phyloP scores from a whole-genome alignment of 2,797 vertebrate genomes.

The Sebastes oblongus region DNA sequence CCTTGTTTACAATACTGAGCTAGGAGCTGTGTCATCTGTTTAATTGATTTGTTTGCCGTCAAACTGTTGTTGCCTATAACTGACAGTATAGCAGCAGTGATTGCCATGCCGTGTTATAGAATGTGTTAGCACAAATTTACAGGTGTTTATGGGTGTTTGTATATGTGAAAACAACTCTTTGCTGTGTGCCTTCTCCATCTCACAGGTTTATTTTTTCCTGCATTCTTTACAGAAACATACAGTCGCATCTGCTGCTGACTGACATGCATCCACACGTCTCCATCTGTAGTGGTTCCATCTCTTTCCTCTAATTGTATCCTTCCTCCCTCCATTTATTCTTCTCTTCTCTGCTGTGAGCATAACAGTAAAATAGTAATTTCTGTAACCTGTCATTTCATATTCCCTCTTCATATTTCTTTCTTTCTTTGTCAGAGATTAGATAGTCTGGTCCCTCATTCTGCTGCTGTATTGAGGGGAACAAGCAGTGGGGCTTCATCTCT shows the following conservation, averaged over 20 bases:
- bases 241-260: constrained; percentile 34
- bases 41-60: constrained; percentile 21
- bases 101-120: not conserved
- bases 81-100: not conserved
- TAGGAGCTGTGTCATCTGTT: constrained; percentile 17
- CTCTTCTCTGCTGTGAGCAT: not conserved
- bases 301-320: not conserved
- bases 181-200: constrained; percentile 8
- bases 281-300: constrained; percentile 8
- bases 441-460: constrained; percentile 28
- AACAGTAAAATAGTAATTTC: constrained; percentile 13
- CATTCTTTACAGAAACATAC: not conserved
- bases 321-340: not conserved
- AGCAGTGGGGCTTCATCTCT: constrained; percentile 39
- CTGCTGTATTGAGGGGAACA: constrained; percentile 40
- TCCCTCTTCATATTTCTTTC: not conserved
- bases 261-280: constrained; percentile 13
- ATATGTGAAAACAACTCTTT: constrained; percentile 25
- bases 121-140: constrained; percentile 19
- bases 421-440: constrained; percentile 32
- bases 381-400: not conserved
- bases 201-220: constrained; percentile 4
- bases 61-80: constrained; percentile 3
- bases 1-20: constrained; percentile 17
- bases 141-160: constrained; percentile 23